Evolutionary conservation across 1,140 invertebrate species (phyloP), one percentile per base, ranked within the genome.

Genomic region (Aphaenogaster rudis): DNA sequence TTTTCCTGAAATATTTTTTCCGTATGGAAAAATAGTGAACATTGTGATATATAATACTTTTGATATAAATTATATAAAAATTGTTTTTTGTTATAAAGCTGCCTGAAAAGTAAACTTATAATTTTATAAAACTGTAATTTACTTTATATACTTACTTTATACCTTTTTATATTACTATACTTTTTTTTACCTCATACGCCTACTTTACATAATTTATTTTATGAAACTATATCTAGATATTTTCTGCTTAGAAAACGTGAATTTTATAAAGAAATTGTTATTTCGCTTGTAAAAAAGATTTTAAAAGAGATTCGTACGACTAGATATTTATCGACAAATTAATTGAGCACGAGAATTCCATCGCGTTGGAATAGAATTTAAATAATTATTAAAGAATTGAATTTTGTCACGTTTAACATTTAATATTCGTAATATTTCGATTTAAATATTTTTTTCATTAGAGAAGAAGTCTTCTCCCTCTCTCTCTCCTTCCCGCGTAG

Each of bases 391-490:
- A 61, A 15, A 33, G 33, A 66, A 64, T 17, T 57, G 21, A 57
- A 39, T 39, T 39, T 66, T n/a, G 1, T 42, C 2, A 42, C 8
- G 8, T 39, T 39, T 36, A 15, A 63, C 0, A 39, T n/a, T 42
- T 61, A 61, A 61, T 61, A 33, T 61, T 33, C 17, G 13, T 21
- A 63, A 8, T 42, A 33, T 28, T 28, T 28, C 0, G 28, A 66
- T 66, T 66, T 42, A n/a, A 66, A n/a, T 66, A 21, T 66, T 39
- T 66, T 1, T 66, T 66, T 67, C 4, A 21, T 42, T 67, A 42
- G 0, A 61, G 33, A 61, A 28, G 13, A 33, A 45, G 42, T 45
- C 28, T 28, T 28, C 28, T 28, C 28, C 28, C 28, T 1, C 28
- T 0, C 28, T 28, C 28, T 28, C 28, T 28, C 28, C 28, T 13